Evolutionary conservation across 35 echinoderm and acorn worm genomes (phyloP), one percentile per base, ranked within the genome.

Genomic region (Patiria miniata): DNA sequence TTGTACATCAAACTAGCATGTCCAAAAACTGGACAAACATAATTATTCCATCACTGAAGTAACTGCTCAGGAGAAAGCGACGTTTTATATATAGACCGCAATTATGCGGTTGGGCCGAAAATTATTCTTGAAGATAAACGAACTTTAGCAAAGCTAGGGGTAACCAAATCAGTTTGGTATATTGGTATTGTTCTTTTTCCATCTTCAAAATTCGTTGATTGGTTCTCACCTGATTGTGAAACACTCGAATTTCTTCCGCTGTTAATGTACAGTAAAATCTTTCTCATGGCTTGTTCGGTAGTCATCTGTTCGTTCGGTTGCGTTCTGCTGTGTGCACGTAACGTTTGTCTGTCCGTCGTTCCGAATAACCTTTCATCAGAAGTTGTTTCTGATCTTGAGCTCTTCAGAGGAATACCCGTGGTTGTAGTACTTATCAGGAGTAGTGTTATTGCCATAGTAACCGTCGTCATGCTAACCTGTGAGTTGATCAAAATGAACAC

Each of bases 381-480:
- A 14, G 10, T 23, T 2, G 26, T 1, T 73, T 26, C 26, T 9
- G 7, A 14, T 73, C 2, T 34, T 73, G 65, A 34, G 29, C 14
- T 73, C 7, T 73, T 73, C 2, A 73, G 26, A 32, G 65, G 65
- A 73, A 73, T 73, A 34, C 65, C 65, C 65, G 65, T 73, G 2
- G 65, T 73, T 73, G 34, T 5, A 73, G 65, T 73, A 30, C 65
- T 73, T 1, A 73, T 30, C 7, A 73, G 65, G 21, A 73, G 29
- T 26, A 73, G 65, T 73, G 34, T 34, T 73, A 34, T 30, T 73
- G 65, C 29, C 65, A 73, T 73, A 10, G 65, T 30, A 26, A 73
- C 65, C 34, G 65, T 73, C 65, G 65, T 73, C 65, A 73, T 73
- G 26, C 65, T 73, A 32, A 73, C 26, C 65, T 73, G 65, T 23